These are phyloP conservation scores for Beris chalybata DNA, from an alignment of 2,888 invertebrate species.

Conservation along the genomic window DNA sequence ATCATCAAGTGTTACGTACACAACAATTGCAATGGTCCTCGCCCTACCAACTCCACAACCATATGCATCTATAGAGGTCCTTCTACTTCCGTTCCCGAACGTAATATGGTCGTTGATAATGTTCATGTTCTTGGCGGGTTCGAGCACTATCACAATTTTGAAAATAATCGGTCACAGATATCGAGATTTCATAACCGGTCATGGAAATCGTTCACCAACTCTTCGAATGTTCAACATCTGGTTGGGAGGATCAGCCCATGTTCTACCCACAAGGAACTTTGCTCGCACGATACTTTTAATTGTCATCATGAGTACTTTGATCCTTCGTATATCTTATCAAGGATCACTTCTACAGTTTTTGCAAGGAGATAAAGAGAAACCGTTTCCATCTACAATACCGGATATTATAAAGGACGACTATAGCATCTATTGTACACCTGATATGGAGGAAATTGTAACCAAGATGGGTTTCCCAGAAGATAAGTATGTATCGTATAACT, in stretches of 20 bases:
- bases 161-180: neutral
- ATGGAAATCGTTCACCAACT: slow-evolving; percentile 1
- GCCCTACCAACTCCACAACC: slow-evolving; percentile 23
- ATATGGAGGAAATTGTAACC: neutral
- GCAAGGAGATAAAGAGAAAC: slow-evolving; percentile 15
- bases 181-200: slow-evolving; percentile 23
- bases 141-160: neutral
- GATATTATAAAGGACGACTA: neutral
- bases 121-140: neutral
- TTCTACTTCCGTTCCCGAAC: slow-evolving; percentile 29
- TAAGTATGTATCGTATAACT: neutral
- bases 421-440: neutral
- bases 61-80: slow-evolving; percentile 34
- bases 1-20: slow-evolving; percentile 24
- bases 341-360: slow-evolving; percentile 36
- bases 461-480: neutral
- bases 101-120: slow-evolving; percentile 26
- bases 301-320: slow-evolving; percentile 48
- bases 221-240: slow-evolving; percentile 16
- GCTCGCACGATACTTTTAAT: slow-evolving; percentile 47
- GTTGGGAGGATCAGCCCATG: slow-evolving; percentile 1
- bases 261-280: slow-evolving; percentile 44
- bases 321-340: slow-evolving; percentile 48
- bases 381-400: neutral
- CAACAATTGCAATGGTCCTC: slow-evolving; percentile 18